Evolutionary conservation across 2,888 invertebrate genomes (phyloP).

Genomic region (Oscheius sp.): DNA sequence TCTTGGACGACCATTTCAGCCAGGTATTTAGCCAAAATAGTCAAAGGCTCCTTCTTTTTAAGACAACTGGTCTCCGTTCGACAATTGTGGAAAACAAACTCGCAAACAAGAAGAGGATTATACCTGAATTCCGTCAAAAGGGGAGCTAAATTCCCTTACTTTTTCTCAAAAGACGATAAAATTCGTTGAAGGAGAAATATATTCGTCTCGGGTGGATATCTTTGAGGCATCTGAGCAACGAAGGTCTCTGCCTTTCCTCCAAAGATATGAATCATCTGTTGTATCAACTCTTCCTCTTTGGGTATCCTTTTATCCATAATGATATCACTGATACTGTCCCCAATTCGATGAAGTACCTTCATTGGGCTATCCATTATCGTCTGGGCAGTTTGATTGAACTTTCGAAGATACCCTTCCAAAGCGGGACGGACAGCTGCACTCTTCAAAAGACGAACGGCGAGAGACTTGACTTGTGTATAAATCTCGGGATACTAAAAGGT

Average conservation of each 20-base stretch:
- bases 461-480: not conserved
- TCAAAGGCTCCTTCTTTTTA: not conserved
- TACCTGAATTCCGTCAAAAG: not conserved
- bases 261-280: not conserved
- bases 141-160: not conserved
- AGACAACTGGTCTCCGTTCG: not conserved
- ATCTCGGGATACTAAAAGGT: slow-evolving; percentile 4
- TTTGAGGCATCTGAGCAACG: slow-evolving; percentile 14
- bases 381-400: not conserved
- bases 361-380: no score
- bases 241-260: slow-evolving; percentile 4
- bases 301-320: not conserved
- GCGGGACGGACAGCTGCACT: slow-evolving; percentile 7
- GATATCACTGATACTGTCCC: not conserved
- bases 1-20: slow-evolving; percentile 3
- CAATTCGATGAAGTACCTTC: not conserved
- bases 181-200: not conserved
- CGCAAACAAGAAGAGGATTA: slow-evolving; percentile 23
- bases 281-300: not conserved
- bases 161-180: not conserved
- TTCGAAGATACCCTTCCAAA: slow-evolving; percentile 3
- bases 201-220: slow-evolving; percentile 2
- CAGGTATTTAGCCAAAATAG: slow-evolving; percentile 4
- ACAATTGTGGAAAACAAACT: slow-evolving; percentile 9
- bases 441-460: slow-evolving; percentile 8